Evolutionary conservation across 1,140 invertebrate genomes (phyloP).

Genomic region (Zaprionus davidi): DNA sequence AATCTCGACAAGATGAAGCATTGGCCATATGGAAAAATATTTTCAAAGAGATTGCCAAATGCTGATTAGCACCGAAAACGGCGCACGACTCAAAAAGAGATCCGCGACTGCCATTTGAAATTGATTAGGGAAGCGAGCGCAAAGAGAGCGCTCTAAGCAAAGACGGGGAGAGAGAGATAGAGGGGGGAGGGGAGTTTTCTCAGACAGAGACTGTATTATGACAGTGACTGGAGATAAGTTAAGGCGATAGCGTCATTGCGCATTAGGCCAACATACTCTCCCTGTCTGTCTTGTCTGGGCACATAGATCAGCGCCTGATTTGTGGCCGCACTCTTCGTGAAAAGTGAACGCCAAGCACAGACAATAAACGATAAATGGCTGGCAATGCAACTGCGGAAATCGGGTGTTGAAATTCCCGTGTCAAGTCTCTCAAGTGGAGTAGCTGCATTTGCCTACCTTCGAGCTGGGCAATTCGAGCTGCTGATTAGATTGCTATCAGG

Average conservation of each 20-base stretch:
- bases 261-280: slow-evolving; percentile 57
- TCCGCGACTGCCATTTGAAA: slow-evolving; percentile 61
- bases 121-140: slow-evolving; percentile 63
- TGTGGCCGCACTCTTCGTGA: background rate
- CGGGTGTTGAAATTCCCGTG: slow-evolving; percentile 28
- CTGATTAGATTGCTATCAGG: slow-evolving; percentile 32
- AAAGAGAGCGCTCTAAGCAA: slow-evolving; percentile 22
- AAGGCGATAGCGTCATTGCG: slow-evolving; percentile 54
- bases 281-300: slow-evolving; percentile 2
- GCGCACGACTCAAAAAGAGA: slow-evolving; percentile 63
- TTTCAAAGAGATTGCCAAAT: slow-evolving; percentile 79
- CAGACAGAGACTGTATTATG: slow-evolving; percentile 45
- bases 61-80: slow-evolving; percentile 69
- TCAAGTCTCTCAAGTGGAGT: slow-evolving; percentile 29
- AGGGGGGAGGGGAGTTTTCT: slow-evolving; percentile 14
- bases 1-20: slow-evolving; percentile 66
- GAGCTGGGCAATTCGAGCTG: slow-evolving; percentile 31
- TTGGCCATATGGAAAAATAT: slow-evolving; percentile 77
- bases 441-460: slow-evolving; percentile 35
- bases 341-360: slow-evolving; percentile 17
- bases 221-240: slow-evolving; percentile 64
- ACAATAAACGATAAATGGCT: slow-evolving; percentile 3
- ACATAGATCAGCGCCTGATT: slow-evolving; percentile 42
- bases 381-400: slow-evolving; percentile 34
- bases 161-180: slow-evolving; percentile 1